Base-by-base conservation (phyloP, 2,797 vertebrate genomes). In the Diceros bicornis region DNA sequence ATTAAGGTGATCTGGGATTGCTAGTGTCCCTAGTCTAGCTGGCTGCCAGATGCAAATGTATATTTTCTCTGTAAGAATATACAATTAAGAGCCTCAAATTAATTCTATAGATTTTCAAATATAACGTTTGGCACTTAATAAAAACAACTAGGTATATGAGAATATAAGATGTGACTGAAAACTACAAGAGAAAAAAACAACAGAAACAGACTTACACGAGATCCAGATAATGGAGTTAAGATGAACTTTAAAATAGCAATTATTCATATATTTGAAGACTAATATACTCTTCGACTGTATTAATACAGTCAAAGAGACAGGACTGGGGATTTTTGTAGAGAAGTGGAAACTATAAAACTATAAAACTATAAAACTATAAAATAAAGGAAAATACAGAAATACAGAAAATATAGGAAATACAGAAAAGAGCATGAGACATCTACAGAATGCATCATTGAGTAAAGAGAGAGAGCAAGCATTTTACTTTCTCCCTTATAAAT, bases 91-190 rank as follows among this genome's bases (percentile, higher is more conserved):
- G 17, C 37, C 52, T 69, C 75, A 69, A 81, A 81, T 69, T 37
- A 86, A 61, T 87, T 85, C 61, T 47, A 87, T 0, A 81, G 34
- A 72, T 89, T 71, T 86, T 86, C 59, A 93, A 87, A 34, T 62
- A 83, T 16, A 82, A 23, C 57, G 20, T 77, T 34, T 87, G 16
- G 11, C 16, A 83, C 13, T 47, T 27, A 55, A 23, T 82, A 23
- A 41, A 82, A 82, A 83, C 8, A 91, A 71, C 8, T 66, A 85
- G 20, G 34, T 37, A 87, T 16, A 62, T 21, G 16, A 79, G 50
- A 89, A 66, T 79, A 6, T 74, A 95, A 92, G 14, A 74, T 61
- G 17, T 91, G n/a, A 82, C 52, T 89, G 16, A 95, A 95, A 95
- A 81, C 18, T 27, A 34, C 61, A 44, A 81, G 23, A 32, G 62